These are phyloP conservation scores for Botrylloides violaceus DNA, from an alignment of 23 tunicate genomes.

Conservation along the genomic window DNA sequence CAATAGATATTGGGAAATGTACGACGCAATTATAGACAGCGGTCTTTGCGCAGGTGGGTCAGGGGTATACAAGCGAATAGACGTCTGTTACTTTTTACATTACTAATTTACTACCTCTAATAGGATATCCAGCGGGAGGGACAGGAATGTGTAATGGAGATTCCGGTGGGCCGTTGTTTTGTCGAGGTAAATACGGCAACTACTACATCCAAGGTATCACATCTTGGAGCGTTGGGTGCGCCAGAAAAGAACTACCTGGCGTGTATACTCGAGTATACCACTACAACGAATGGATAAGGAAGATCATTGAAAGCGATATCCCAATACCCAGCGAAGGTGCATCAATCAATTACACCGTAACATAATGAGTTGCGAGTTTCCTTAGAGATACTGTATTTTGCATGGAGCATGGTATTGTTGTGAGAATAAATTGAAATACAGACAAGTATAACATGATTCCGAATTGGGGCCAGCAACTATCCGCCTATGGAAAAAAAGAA, in stretches of 20 bases:
- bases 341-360: too few relatives aligned
- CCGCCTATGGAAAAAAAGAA: too few relatives aligned
- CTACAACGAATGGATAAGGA: background rate
- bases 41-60: constrained; percentile 1
- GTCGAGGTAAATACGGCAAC: background rate
- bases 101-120: background rate
- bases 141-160: background rate
- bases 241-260: background rate
- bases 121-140: background rate
- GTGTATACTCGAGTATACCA: background rate
- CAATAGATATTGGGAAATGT: background rate
- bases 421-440: too few relatives aligned
- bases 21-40: background rate
- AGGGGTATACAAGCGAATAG: too few relatives aligned
- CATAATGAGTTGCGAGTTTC: too few relatives aligned
- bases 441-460: too few relatives aligned
- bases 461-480: too few relatives aligned
- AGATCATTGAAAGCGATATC: too few relatives aligned
- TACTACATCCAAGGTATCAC: background rate
- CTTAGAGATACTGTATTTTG: too few relatives aligned
- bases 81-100: background rate
- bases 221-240: background rate
- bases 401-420: too few relatives aligned
- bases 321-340: too few relatives aligned
- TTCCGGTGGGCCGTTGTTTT: background rate